Base-by-base conservation (phyloP, 92 coral and sea anemone genomes). In the Zoanthus sansibaricus region DNA sequence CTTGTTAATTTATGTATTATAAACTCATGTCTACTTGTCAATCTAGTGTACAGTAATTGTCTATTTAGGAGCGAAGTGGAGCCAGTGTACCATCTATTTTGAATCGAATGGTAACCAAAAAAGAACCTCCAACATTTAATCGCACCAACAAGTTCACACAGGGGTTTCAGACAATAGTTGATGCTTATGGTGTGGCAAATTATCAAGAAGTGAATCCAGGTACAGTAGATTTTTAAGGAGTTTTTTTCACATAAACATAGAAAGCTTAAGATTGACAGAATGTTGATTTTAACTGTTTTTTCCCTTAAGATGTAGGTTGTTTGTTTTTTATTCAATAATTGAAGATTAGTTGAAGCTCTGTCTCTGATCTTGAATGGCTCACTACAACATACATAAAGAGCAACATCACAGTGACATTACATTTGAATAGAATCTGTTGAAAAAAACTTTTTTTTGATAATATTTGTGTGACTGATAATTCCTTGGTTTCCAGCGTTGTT, bases 201-300 rank as follows among this genome's bases (percentile, higher is more conserved):
- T 97, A 97, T 91, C 96, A 97, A 70, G 99, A 97, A 83, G 99
- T 97, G 30, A 97, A 97, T 79, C 99, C 99, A 91, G 99, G 99
- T 25, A 25, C 25, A 25, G 25, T 37, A 2, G 42, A 4, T 37
- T 37, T 37, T 37, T 2, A 37, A 37, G 42, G 42, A 2, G 42
- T 31, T 16, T 3, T 64, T 37, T 37, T 37, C 42, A 37, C 42
- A 37, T 37, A 37, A 37, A 37, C 42, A 75, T 37, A 9, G 2
- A 61, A 61, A 9, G 5, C 5, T n/a, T 9, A 15, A 61, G 21
- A 25, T 58, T 10, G 14, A 51, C 51, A 37, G 6, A 61, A 5
- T 20, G 14, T 18, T 21, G 20, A 48, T 48, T 48, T 48, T 48
- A 48, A 9, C 0, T 5, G 9, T 48, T 48, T 48, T 48, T 5